Evolutionary conservation across 2,888 invertebrate species (phyloP).

Genomic region (Spodoptera exigua): DNA sequence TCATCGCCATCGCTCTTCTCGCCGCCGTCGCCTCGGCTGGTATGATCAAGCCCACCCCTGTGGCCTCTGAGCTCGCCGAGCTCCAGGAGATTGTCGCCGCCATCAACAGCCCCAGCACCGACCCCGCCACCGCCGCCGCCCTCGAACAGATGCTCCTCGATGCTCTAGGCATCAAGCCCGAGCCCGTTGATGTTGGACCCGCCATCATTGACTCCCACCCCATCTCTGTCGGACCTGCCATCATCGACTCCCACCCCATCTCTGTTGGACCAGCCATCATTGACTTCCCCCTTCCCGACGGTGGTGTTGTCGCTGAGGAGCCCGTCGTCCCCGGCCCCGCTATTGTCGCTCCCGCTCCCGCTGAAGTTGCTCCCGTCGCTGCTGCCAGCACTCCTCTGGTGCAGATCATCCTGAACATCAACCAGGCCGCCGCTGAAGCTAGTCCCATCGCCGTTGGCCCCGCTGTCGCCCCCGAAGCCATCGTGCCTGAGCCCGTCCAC

Average conservation of each 20-base stretch:
- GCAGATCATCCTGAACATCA: slow-evolving; percentile 63
- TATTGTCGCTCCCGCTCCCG: slow-evolving; percentile 29
- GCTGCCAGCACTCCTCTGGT: slow-evolving; percentile 51
- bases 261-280: slow-evolving; percentile 61
- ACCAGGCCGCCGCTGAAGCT: slow-evolving; percentile 27
- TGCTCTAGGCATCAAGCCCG: slow-evolving; percentile 41
- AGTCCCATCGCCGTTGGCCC: slow-evolving; percentile 26
- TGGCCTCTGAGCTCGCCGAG: slow-evolving; percentile 46
- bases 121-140: slow-evolving; percentile 52
- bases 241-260: slow-evolving; percentile 47
- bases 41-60: slow-evolving; percentile 14
- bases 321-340: slow-evolving; percentile 38
- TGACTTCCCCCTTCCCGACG: slow-evolving; percentile 54
- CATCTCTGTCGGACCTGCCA: slow-evolving; percentile 44
- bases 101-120: slow-evolving; percentile 54
- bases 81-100: slow-evolving; percentile 56
- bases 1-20: slow-evolving; percentile 39
- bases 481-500: slow-evolving; percentile 29
- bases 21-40: slow-evolving; percentile 44
- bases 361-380: slow-evolving; percentile 16
- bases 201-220: slow-evolving; percentile 36
- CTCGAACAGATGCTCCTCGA: slow-evolving; percentile 59
- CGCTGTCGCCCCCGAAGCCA: slow-evolving; percentile 30
- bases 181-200: slow-evolving; percentile 45
- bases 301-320: slow-evolving; percentile 32